These are phyloP conservation scores for Poeciliopsis turneri DNA, from an alignment of 2,797 vertebrate species.

Conservation along the genomic window DNA sequence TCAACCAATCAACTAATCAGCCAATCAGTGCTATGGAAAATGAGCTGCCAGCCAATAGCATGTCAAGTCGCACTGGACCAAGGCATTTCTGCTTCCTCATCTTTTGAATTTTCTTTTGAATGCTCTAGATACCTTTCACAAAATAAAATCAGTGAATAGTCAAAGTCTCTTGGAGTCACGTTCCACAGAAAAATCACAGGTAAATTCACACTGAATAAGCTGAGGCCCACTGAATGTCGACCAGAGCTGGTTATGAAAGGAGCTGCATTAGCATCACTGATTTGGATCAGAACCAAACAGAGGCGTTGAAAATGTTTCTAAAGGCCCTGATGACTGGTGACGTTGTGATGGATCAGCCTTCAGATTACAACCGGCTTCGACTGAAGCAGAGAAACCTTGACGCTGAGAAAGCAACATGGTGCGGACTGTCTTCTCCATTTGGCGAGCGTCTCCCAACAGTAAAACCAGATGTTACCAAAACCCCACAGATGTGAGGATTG, in stretches of 20 bases:
- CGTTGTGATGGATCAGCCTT: slow-evolving; percentile 23
- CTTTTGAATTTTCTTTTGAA: neutral
- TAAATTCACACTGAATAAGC: neutral
- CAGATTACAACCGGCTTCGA: slow-evolving; percentile 18
- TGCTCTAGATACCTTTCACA: neutral
- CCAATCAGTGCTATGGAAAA: neutral
- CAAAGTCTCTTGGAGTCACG: neutral
- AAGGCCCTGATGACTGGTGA: slow-evolving; percentile 13
- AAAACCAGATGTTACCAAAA: slow-evolving; percentile 75
- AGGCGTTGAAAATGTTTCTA: neutral
- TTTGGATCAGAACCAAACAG: neutral
- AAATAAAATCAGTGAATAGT: neutral
- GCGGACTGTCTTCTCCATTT: slow-evolving; percentile 30
- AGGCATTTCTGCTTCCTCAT: neutral
- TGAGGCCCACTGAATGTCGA: neutral
- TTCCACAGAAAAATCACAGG: neutral
- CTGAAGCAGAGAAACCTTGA: slow-evolving; percentile 18
- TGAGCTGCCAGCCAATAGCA: neutral
- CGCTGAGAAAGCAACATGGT: slow-evolving; percentile 29
- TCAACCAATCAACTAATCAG: neutral
- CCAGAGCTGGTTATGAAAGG: neutral
- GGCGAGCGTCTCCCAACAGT: slow-evolving; percentile 65
- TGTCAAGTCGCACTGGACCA: neutral
- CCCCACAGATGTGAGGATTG: slow-evolving; percentile 49
- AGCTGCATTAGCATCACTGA: neutral